Evolutionary conservation across 92 coral and sea anemone genomes (phyloP).

Genomic region (Muricea muricata): DNA sequence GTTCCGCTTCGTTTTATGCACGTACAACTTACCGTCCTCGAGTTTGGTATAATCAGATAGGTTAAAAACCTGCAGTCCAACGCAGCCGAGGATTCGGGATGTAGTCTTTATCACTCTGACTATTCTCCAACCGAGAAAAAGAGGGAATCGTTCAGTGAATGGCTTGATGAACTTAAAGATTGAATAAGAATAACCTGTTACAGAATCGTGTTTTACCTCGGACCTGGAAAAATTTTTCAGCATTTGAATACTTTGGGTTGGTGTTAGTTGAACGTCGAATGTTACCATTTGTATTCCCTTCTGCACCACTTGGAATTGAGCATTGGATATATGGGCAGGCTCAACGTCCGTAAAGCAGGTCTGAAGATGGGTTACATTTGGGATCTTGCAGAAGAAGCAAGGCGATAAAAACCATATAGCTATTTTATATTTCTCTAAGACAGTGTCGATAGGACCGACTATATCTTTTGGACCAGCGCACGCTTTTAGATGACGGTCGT

Average conservation of each 20-base stretch:
- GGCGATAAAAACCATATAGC: constrained; percentile 6
- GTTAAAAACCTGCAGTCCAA: background rate
- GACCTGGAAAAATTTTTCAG: background rate
- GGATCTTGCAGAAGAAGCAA: background rate
- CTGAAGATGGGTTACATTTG: background rate
- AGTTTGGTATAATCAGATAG: background rate
- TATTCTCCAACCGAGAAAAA: background rate
- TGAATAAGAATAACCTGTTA: constrained; percentile 75
- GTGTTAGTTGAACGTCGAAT: constrained; percentile 6
- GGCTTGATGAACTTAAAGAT: constrained; percentile 1
- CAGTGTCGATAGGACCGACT: constrained; percentile 16
- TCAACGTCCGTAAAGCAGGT: background rate
- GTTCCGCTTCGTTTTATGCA: background rate
- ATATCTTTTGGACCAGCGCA: background rate
- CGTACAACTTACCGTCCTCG: background rate
- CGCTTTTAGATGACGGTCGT: background rate
- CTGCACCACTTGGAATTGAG: background rate
- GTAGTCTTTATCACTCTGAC: background rate
- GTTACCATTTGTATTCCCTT: background rate
- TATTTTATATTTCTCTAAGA: constrained; percentile 1
- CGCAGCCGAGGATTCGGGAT: constrained; percentile 1
- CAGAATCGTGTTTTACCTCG: constrained; percentile 34
- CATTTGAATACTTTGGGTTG: background rate
- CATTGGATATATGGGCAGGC: background rate
- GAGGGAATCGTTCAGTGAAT: background rate